Evolutionary conservation across 2,888 invertebrate species (phyloP).

Genomic region (Colletes collaris): DNA sequence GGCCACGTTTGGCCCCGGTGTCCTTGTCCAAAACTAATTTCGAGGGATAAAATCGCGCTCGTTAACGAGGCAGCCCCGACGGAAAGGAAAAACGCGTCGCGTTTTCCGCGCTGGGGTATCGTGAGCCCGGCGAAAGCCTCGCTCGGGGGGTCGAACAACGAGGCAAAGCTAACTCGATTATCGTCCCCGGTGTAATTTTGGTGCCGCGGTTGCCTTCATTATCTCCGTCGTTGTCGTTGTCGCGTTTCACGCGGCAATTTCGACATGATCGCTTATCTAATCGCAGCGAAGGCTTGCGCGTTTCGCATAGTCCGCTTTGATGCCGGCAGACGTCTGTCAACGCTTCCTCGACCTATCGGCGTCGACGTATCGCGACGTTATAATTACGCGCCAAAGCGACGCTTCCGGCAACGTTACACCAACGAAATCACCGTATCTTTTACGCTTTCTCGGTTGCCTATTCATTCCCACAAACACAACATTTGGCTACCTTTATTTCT

Average conservation of each 20-base stretch:
- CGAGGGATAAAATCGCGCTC: no score
- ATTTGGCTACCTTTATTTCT: no score
- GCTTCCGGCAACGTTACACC: background rate
- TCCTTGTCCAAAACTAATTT: no score
- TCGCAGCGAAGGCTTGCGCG: slow-evolving; percentile 30
- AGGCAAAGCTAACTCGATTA: slow-evolving; percentile 63
- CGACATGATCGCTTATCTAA: slow-evolving; percentile 62
- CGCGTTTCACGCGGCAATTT: slow-evolving; percentile 57
- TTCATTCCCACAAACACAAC: no score
- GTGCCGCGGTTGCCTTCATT: slow-evolving; percentile 62
- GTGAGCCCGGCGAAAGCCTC: slow-evolving; percentile 8
- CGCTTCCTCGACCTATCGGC: slow-evolving; percentile 23
- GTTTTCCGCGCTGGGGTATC: slow-evolving; percentile 2
- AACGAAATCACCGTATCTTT: background rate
- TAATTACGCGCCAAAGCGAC: background rate
- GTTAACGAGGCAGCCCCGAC: no score
- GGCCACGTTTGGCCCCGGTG: no score
- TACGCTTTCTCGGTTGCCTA: background rate
- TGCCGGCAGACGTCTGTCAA: slow-evolving; percentile 11
- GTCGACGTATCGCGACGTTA: slow-evolving; percentile 1
- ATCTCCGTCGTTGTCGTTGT: slow-evolving; percentile 52
- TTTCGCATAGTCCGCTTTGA: slow-evolving; percentile 15
- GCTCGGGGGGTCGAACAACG: slow-evolving; percentile 47
- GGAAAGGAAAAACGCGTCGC: no score
- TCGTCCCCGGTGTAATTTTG: slow-evolving; percentile 61